A percentile compares a stretch with the other conserved stretches of the same genome.
These are phyloP conservation scores for Listrodromus nycthemerus DNA, from an alignment of 2,888 invertebrate species.

Conservation along the genomic window DNA sequence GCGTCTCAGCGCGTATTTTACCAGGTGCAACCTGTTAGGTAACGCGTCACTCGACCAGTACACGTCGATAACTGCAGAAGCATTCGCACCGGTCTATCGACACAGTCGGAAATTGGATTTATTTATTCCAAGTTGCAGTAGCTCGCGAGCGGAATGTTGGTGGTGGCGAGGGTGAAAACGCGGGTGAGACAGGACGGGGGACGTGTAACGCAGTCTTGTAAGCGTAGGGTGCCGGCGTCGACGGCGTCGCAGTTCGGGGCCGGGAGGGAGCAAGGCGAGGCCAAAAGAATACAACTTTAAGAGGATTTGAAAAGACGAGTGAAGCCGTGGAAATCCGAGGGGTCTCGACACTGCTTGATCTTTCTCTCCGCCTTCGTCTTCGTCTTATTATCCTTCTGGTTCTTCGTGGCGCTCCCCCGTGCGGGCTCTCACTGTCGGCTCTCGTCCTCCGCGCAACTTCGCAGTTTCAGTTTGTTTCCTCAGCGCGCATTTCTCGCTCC, in stretches of 20 bases:
- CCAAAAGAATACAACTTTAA: slow-evolving; percentile 85
- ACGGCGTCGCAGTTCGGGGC: slow-evolving; percentile 55
- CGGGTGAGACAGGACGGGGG: slow-evolving; percentile 33
- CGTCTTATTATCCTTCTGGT: slow-evolving; percentile 68
- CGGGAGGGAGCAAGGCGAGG: slow-evolving; percentile 79
- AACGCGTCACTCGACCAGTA: neutral
- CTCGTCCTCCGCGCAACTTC: slow-evolving; percentile 61
- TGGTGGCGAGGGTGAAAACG: slow-evolving; percentile 7
- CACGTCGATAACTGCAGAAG: slow-evolving; percentile 12
- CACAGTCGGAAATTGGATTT: slow-evolving; percentile 79
- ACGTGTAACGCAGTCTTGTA: slow-evolving; percentile 63
- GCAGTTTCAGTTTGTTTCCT: slow-evolving; percentile 67
- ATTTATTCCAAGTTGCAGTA: slow-evolving; percentile 76
- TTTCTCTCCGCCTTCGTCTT: slow-evolving; percentile 71
- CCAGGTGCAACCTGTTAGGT: slow-evolving; percentile 9
- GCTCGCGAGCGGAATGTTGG: slow-evolving; percentile 56
- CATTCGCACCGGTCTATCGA: slow-evolving; percentile 31
- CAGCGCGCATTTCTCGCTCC: slow-evolving; percentile 66
- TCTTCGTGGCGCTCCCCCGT: slow-evolving; percentile 51
- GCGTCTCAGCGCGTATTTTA: neutral
- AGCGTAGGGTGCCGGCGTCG: slow-evolving; percentile 58
- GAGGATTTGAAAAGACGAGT: slow-evolving; percentile 83
- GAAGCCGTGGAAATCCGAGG: slow-evolving; percentile 84
- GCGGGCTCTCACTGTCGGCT: slow-evolving; percentile 42
- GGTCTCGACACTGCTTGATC: slow-evolving; percentile 83